phyloP scores from a whole-genome alignment of 2,797 vertebrate genomes.

The Serranus cabrilla region DNA sequence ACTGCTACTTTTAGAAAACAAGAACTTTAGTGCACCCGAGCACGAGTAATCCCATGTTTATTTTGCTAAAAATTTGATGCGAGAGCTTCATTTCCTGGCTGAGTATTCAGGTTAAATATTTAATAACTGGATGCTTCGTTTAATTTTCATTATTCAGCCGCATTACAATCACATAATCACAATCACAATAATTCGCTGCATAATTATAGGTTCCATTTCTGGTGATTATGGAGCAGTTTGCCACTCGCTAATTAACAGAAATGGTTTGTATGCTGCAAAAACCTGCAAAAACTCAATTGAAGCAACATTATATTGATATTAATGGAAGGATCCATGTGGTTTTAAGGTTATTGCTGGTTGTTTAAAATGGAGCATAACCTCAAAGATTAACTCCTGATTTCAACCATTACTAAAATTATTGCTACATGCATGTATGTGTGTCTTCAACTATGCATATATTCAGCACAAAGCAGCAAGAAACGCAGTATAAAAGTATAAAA shows the following conservation, averaged over 20 bases:
- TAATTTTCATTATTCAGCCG: not conserved
- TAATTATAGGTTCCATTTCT: slow-evolving; percentile 33
- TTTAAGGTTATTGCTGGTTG: not conserved
- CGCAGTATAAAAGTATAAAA: not conserved
- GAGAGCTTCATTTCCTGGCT: slow-evolving; percentile 2
- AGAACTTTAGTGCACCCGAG: not conserved
- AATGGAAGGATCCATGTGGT: not conserved
- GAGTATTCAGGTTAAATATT: slow-evolving; percentile 19
- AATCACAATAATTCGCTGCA: slow-evolving; percentile 19
- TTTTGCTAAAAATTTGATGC: not conserved
- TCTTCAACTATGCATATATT: too few relatives aligned
- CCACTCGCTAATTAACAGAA: slow-evolving; percentile 5
- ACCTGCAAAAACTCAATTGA: not conserved
- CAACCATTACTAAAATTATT: not conserved
- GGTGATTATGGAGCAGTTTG: slow-evolving; percentile 10
- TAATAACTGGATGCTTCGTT: slow-evolving; percentile 2
- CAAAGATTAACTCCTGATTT: not conserved
- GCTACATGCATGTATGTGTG: not conserved
- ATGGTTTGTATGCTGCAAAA: not conserved
- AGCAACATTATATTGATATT: not conserved
- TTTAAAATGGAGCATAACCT: slow-evolving; percentile 1
- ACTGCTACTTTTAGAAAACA: not conserved
- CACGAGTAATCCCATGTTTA: not conserved
- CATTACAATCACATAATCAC: slow-evolving; percentile 2
- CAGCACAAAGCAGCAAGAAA: not conserved